Evolutionary conservation across 2,797 vertebrate genomes (phyloP), one percentile per base, ranked within the genome.

Genomic region (Sebastes nivosus): DNA sequence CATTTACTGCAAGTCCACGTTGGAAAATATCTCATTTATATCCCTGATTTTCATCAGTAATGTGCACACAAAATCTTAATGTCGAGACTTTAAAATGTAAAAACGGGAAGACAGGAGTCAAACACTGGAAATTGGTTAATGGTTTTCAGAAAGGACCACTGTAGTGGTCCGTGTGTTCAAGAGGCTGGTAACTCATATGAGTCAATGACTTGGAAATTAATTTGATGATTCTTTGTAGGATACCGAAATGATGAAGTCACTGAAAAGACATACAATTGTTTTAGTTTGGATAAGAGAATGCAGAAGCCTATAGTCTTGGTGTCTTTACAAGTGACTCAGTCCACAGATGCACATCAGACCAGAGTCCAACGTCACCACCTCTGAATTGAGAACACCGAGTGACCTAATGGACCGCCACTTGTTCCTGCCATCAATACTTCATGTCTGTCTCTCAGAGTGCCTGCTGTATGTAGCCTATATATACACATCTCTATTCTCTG

Each of bases 371-470:
- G 38, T 30, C 16, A 20, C 58, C 4, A 61, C 29, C 16, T 30
- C 59, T 67, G 36, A 20, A 78, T 36, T 8, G 36, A 46, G 18
- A 64, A 54, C 38, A 80, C 63, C 32, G n/a, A 27, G 25, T n/a
- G 42, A 84, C 67, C 72, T 80, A 65, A 80, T 73, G 76, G 67
- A 77, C 54, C 24, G n/a, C 30, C 25, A 58, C 20, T 67, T 79
- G 42, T 68, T 67, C 57, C 55, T 76, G 34, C 36, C 80, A 85
- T 87, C 55, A 75, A 59, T 85, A 72, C 50, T 82, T 73, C 29
- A 86, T 77, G 60, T n/a, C 18, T 0, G 2, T 14, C 52, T 61
- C 16, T 80, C 54, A 54, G 36, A 75, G 68, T 22, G 52, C 25
- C 29, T 67, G 6, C 55, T 66, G 65, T 73, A 29, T 65, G 32